Evolutionary conservation across 2,113 vertebrate species (phyloP).

Genomic region (Antechinus stuartii): DNA sequence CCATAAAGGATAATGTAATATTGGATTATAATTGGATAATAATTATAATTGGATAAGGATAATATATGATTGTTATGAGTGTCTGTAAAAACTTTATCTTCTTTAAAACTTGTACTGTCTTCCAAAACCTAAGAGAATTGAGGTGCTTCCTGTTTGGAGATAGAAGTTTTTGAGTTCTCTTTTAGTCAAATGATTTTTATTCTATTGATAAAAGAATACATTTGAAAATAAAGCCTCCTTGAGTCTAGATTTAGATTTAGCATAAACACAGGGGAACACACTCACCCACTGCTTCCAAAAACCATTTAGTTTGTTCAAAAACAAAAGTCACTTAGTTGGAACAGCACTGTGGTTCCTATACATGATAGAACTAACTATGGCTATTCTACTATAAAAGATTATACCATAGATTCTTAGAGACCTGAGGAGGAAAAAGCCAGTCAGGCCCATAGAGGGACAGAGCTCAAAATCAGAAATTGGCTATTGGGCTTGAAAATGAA

Average conservation of each 20-base stretch:
- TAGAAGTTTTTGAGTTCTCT: neutral
- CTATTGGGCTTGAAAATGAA: neutral
- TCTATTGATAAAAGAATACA: neutral
- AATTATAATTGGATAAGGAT: too few relatives aligned
- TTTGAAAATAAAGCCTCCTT: neutral
- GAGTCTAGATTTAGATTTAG: neutral
- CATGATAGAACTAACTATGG: neutral
- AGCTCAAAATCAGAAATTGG: neutral
- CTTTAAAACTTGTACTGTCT: neutral
- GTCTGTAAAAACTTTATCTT: neutral
- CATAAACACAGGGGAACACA: neutral
- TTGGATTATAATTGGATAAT: neutral
- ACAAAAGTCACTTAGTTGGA: neutral
- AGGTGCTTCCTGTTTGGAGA: neutral
- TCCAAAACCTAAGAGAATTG: neutral
- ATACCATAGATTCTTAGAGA: neutral
- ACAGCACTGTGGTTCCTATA: neutral
- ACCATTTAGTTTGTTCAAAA: neutral
- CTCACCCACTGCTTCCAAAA: neutral
- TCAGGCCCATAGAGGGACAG: neutral
- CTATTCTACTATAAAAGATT: neutral
- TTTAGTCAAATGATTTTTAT: neutral
- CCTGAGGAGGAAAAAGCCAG: neutral
- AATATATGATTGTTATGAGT: neutral
- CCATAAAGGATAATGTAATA: neutral